Conservation (phyloP, 2,797 vertebrate genomes). For the Pangasius djambal region DNA sequence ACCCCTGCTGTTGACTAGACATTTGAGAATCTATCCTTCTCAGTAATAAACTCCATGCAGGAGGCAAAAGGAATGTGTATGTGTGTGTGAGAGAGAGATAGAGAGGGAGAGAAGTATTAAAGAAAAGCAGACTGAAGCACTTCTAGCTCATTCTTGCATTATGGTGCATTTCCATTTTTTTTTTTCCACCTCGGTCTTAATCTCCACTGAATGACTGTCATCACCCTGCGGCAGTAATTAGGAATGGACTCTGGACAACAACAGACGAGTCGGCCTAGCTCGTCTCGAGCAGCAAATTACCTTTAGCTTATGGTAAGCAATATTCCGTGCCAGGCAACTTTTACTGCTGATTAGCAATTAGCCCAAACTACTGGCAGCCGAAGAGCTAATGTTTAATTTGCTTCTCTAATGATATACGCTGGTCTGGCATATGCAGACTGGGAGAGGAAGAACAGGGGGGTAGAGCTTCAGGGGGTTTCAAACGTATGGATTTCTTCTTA, state of each 20-base stretch:
- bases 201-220: conserved; percentile 80
- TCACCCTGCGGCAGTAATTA: conserved; percentile 79
- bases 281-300: conserved; percentile 80
- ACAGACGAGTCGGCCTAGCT: conserved; percentile 74
- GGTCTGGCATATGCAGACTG: conserved; percentile 60
- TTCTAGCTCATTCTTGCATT: conserved; percentile 75
- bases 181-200: conserved; percentile 72
- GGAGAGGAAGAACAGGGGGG: conserved; percentile 37
- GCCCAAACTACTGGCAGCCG: conserved; percentile 77
- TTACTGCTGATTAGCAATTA: conserved; percentile 85
- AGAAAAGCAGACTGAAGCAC: conserved; percentile 73
- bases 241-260: conserved; percentile 79
- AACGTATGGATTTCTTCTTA: conserved; percentile 79
- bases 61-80: conserved; percentile 42
- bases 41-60: conserved; percentile 63
- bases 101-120: conserved; percentile 66
- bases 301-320: conserved; percentile 84
- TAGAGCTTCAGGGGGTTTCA: conserved; percentile 54
- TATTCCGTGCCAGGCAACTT: conserved; percentile 81
- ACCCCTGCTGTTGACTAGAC: conserved; percentile 56
- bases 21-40: conserved; percentile 61
- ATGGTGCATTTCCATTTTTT: conserved; percentile 78
- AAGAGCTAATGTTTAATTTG: conserved; percentile 83
- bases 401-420: conserved; percentile 77
- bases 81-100: conserved; percentile 31